Evolutionary conservation across 1,140 invertebrate genomes (phyloP).

Genomic region (Drosophila lini): DNA sequence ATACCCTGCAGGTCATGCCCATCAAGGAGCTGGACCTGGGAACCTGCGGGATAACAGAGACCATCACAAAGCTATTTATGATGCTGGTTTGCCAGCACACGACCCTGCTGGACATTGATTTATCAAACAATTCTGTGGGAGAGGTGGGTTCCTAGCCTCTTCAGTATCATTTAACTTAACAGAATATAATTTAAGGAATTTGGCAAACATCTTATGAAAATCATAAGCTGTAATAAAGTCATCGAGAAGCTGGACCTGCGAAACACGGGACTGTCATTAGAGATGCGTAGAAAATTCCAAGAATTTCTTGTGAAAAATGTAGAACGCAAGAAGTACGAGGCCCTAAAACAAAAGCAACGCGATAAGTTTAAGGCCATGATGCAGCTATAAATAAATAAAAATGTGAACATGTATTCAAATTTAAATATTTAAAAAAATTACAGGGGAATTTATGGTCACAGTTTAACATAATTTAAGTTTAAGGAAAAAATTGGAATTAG

Average conservation of each 20-base stretch:
- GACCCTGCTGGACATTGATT: constrained; percentile 61
- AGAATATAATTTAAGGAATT: constrained; percentile 53
- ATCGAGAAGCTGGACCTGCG: constrained; percentile 72
- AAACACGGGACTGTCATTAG: constrained; percentile 65
- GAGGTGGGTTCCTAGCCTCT: constrained; percentile 35
- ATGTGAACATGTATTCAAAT: too few relatives aligned
- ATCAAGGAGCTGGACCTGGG: constrained; percentile 65
- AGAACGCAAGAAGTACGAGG: constrained; percentile 61
- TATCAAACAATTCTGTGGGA: constrained; percentile 75
- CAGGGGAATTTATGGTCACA: too few relatives aligned
- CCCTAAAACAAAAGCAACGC: constrained; percentile 55
- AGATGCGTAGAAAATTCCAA: constrained; percentile 62
- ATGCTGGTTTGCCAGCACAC: constrained; percentile 72
- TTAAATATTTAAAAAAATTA: too few relatives aligned
- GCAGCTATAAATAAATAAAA: constrained; percentile 28
- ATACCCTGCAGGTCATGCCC: constrained; percentile 66
- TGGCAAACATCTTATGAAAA: constrained; percentile 69
- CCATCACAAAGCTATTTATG: constrained; percentile 77
- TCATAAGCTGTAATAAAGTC: constrained; percentile 70
- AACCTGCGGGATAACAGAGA: constrained; percentile 65
- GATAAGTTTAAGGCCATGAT: constrained; percentile 68
- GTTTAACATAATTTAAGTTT: too few relatives aligned
- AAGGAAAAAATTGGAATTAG: too few relatives aligned
- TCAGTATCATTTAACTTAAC: background rate
- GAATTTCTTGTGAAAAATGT: constrained; percentile 60